Evolutionary conservation across 2,113 vertebrate species (phyloP).

Genomic region (Ceyx melanurus): DNA sequence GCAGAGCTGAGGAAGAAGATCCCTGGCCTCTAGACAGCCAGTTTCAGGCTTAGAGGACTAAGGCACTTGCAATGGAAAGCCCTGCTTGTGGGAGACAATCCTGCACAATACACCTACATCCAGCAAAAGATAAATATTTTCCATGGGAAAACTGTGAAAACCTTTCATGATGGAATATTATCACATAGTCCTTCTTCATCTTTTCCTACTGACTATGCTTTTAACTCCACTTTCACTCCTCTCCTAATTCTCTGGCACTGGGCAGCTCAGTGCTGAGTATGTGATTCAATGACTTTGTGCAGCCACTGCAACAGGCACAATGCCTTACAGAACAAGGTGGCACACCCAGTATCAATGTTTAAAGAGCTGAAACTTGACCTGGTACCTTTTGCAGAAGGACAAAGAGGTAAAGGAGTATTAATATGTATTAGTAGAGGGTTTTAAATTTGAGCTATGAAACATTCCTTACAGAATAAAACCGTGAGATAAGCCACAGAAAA

Average conservation of each 20-base stretch:
- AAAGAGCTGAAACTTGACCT: slow-evolving; percentile 21
- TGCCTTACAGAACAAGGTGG: slow-evolving; percentile 28
- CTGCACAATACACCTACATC: background rate
- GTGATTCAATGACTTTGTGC: background rate
- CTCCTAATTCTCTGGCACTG: background rate
- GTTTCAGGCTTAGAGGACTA: background rate
- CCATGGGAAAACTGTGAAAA: background rate
- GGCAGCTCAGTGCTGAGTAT: background rate
- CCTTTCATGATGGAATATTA: background rate
- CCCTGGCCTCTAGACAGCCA: background rate
- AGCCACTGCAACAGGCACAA: background rate
- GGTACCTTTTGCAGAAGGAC: slow-evolving; percentile 15
- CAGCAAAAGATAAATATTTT: background rate
- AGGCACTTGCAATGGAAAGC: background rate
- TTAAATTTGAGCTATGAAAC: background rate
- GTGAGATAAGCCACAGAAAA: background rate
- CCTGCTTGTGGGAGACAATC: background rate
- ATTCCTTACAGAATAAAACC: background rate
- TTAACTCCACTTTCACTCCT: background rate
- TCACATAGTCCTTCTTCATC: background rate
- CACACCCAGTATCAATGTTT: slow-evolving; percentile 25
- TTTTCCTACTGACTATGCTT: background rate
- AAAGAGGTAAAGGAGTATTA: background rate
- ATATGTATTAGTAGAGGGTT: background rate
- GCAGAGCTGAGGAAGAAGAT: background rate